Evolutionary conservation across 2,797 vertebrate genomes (phyloP).

Genomic region (Labeo calbasu): DNA sequence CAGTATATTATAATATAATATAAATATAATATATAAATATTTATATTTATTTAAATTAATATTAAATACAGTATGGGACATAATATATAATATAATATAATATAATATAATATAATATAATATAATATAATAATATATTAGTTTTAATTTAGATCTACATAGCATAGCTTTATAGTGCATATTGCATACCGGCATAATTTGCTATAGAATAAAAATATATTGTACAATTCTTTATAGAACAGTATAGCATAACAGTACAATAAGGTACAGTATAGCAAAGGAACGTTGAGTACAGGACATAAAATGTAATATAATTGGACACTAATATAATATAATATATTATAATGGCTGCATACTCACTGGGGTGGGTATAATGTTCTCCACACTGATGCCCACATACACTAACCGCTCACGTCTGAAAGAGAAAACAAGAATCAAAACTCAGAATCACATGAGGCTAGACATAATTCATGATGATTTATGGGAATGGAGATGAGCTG

Average conservation of each 20-base stretch:
- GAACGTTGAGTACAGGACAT: too few relatives aligned
- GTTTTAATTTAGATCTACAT: too few relatives aligned
- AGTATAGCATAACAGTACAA: not conserved
- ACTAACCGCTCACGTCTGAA: slow-evolving; percentile 90
- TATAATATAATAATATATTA: too few relatives aligned
- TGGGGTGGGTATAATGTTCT: slow-evolving; percentile 96
- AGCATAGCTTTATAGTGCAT: too few relatives aligned
- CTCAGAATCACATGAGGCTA: not conserved
- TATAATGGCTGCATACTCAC: slow-evolving; percentile 69
- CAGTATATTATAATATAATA: not conserved
- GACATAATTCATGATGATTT: not conserved
- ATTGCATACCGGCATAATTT: not conserved
- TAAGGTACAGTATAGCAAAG: too few relatives aligned
- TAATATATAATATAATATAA: too few relatives aligned
- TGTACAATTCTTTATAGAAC: not conserved
- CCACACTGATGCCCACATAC: slow-evolving; percentile 97
- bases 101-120: too few relatives aligned
- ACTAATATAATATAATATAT: not conserved
- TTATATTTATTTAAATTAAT: too few relatives aligned
- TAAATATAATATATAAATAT: too few relatives aligned
- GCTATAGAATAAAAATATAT: not conserved
- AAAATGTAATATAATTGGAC: too few relatives aligned
- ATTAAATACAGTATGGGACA: too few relatives aligned
- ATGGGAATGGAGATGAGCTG: not conserved
- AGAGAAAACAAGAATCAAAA: slow-evolving; percentile 32